A percentile compares a stretch with the other conserved stretches of the same genome.
These are phyloP conservation scores for Castor canadensis DNA, from an alignment of 2,113 vertebrate genomes.

Conservation along the genomic window DNA sequence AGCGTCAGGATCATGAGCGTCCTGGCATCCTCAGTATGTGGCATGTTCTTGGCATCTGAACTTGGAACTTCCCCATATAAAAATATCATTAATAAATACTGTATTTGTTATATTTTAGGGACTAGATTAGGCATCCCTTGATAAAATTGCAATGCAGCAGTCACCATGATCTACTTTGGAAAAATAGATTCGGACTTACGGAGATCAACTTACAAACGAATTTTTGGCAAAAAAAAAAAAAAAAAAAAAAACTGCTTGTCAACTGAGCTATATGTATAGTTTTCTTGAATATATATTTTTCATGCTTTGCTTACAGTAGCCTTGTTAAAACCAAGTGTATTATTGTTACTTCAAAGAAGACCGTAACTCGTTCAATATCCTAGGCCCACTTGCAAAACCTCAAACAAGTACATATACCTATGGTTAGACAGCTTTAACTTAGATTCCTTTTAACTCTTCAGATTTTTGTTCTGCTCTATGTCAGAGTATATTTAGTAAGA, in stretches of 20 bases:
- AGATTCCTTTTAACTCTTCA: conserved; percentile 33
- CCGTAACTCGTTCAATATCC: background rate
- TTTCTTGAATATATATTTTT: conserved; percentile 16
- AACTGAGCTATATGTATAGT: background rate
- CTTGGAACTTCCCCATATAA: background rate
- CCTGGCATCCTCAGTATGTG: fast-evolving
- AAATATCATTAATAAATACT: background rate
- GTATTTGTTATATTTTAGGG: background rate
- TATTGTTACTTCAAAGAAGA: background rate
- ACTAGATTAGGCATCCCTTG: background rate
- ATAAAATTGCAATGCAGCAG: background rate
- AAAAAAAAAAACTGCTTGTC: background rate
- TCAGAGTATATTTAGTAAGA: conserved; percentile 16
- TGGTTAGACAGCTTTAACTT: conserved; percentile 16
- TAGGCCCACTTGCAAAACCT: background rate
- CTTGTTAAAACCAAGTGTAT: background rate
- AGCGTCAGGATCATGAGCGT: no score
- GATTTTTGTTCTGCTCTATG: background rate
- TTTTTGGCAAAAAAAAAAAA: conserved; percentile 58
- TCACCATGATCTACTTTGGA: conserved; percentile 25
- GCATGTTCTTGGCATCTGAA: background rate
- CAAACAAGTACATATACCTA: background rate
- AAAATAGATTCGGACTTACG: conserved; percentile 22
- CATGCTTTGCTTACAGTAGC: background rate
- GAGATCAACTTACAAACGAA: conserved; percentile 18